Evolutionary conservation across 2,888 invertebrate species (phyloP), one percentile per base, ranked within the genome.

Genomic region (Gerosis bhagava): DNA sequence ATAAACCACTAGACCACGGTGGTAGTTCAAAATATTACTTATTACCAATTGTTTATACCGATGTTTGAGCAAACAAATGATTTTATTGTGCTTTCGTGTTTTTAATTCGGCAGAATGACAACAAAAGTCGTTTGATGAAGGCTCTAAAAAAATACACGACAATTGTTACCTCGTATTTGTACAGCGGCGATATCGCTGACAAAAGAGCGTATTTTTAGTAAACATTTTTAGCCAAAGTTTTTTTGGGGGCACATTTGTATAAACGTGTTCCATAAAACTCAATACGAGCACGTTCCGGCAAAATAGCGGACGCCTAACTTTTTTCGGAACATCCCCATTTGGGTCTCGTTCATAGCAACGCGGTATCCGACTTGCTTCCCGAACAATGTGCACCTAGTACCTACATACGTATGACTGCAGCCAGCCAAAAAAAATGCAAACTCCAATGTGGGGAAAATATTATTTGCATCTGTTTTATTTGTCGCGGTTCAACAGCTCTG

Each of bases 381-480:
- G 16, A 31, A 44, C 44, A 44, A 45, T 45, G 24, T 32, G 32
- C 44, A 44, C 35, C 35, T 26, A n/a, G n/a, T n/a, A n/a, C n/a
- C n/a, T n/a, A n/a, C n/a, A n/a, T n/a, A n/a, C n/a, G n/a, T n/a
- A 36, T 24, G 29, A n/a, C 26, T 37, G 36, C 31, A 22, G 16
- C 15, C 31, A 17, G 11, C 32, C 41, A 32, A 35, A 43, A 36
- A 43, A 35, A 34, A n/a, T 28, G 4, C 15, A 15, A 16, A 39
- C 17, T 29, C 28, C 22, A 35, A 28, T 36, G 28, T 22, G 11
- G 15, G 6, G 29, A 10, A 44, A 44, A 44, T 28, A 36, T 28
- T 36, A 36, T 28, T 36, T 36, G 28, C 21, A 29, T 36, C 28
- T 32, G 25, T 42, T 44, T 36, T 19, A 5, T 19, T 12, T 22